Conservation (phyloP, 2,797 vertebrate genomes). For the Mareca penelope region DNA sequence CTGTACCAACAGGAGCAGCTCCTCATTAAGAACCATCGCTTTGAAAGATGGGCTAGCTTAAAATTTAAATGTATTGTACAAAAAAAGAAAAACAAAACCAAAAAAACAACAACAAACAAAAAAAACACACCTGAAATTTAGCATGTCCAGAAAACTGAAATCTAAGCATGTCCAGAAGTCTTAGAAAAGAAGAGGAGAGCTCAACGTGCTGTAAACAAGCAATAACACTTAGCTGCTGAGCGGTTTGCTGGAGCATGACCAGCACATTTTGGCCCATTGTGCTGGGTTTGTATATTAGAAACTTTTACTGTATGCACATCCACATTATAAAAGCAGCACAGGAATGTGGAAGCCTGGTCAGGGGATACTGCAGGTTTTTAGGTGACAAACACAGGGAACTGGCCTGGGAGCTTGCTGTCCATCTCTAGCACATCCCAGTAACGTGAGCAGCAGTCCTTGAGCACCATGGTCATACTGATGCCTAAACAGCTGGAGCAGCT, state of each 20-base stretch:
- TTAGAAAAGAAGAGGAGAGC: neutral
- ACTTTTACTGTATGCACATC: neutral
- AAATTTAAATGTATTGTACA: neutral
- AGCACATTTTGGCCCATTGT: neutral
- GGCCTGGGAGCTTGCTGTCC: neutral
- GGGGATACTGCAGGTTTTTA: neutral
- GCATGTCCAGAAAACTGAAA: neutral
- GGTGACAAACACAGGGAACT: neutral
- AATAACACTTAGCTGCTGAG: neutral
- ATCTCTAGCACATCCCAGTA: fast-evolving
- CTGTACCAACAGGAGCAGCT: neutral
- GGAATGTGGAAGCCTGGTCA: neutral
- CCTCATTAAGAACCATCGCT: neutral
- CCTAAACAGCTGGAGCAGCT: neutral
- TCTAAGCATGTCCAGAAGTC: neutral
- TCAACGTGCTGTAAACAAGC: neutral
- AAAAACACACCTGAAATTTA: no score
- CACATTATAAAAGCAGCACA: neutral
- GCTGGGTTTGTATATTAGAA: neutral
- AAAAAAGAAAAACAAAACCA: no score
- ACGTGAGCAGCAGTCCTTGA: neutral
- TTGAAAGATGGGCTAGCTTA: neutral
- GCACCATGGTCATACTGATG: neutral
- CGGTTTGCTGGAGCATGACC: neutral
- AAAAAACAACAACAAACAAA: no score